Base-by-base conservation (phyloP, 2,888 invertebrate genomes). In the Hecatera dysodea region DNA sequence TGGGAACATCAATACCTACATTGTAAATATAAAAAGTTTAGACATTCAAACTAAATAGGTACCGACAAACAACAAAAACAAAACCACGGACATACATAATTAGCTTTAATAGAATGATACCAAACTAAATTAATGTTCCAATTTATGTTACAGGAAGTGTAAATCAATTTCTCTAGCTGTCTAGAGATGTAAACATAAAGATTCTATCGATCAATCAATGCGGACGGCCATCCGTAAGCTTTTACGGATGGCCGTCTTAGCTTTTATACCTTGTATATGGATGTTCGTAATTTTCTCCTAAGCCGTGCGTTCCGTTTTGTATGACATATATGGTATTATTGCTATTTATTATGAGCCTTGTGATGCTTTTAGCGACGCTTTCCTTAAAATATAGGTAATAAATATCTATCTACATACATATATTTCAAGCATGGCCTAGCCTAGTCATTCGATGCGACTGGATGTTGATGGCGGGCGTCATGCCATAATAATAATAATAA, bases 161-260 rank as follows among this genome's bases (percentile, higher is more conserved):
- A 66, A 71, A 73, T 67, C 55, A 70, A 81, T 81, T 81, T 78
- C 78, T 78, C 68, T 81, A 17, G 63, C 29, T 27, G 57, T 64
- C 75, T 60, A 24, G 60, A 55, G 67, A 68, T 75, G 53, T 72
- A 67, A 68, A 61, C 56, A n/a, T 36, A 67, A 53, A 29, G 48
- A 76, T 72, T 66, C 62, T 69, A 74, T 71, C 67, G 53, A 69
- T 77, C 77, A 57, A 69, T 72, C 72, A 9, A 46, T 17, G 19
- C 52, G n/a, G 68, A 67, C 70, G 60, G 60, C 64, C 67, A 57
- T 67, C 69, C 53, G 56, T 80, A 73, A 52, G 75, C 61, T 36
- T n/a, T 39, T 39, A 39, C 15, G 15, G 15, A 39, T 39, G 15
- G 39, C 39, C 15, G 39, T 39, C 39, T 39, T 39, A 4, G 69